Evolutionary conservation across 2,888 invertebrate genomes (phyloP).

Genomic region (Meghimatium bilineatum): DNA sequence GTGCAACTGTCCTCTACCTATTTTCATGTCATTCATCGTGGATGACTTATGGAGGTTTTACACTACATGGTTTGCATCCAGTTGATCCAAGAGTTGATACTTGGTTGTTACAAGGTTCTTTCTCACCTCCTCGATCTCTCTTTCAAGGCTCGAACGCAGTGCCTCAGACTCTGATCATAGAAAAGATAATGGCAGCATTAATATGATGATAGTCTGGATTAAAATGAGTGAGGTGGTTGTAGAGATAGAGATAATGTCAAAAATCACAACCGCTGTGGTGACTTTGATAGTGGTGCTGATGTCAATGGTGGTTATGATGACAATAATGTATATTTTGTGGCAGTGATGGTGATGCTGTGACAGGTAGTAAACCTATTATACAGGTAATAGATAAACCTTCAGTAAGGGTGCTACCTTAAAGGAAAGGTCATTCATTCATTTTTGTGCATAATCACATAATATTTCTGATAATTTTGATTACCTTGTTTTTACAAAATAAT

Average conservation of each 20-base stretch:
- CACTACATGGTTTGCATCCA: slow-evolving; percentile 73
- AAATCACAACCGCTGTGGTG: too few relatives aligned
- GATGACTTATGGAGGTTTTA: not conserved
- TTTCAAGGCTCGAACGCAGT: slow-evolving; percentile 53
- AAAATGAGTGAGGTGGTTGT: not conserved
- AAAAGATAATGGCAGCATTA: not conserved
- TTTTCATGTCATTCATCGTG: not conserved
- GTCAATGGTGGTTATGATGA: not conserved
- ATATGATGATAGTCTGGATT: not conserved
- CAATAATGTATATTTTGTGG: not conserved
- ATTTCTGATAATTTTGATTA: too few relatives aligned
- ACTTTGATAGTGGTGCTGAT: too few relatives aligned
- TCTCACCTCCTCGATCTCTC: slow-evolving; percentile 63
- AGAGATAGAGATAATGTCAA: not conserved
- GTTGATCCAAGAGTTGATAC: slow-evolving; percentile 65
- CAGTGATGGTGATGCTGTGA: too few relatives aligned
- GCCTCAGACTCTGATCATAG: slow-evolving; percentile 62
- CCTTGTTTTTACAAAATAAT: too few relatives aligned
- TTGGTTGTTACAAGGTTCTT: slow-evolving; percentile 62
- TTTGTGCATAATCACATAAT: too few relatives aligned
- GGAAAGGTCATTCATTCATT: too few relatives aligned
- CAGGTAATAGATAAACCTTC: too few relatives aligned
- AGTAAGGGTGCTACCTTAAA: too few relatives aligned
- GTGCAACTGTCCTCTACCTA: not conserved
- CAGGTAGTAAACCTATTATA: too few relatives aligned